Conservation (phyloP, 2,113 vertebrate species). For the Pleuronectes platessa region DNA sequence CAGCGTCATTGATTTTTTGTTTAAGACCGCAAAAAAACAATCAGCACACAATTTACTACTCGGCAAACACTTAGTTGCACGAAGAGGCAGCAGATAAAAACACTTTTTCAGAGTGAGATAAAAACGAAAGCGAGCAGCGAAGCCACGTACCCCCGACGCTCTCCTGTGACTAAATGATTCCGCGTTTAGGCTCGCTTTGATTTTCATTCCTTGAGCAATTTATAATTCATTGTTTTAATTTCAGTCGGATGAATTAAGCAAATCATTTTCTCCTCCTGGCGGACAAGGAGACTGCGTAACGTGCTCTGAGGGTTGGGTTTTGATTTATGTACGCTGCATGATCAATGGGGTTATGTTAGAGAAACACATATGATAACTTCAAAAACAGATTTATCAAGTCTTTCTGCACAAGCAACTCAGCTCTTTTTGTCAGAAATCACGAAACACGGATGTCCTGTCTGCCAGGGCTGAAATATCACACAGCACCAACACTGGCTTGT, state of each 20-base stretch:
- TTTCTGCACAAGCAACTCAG: not conserved
- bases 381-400: not conserved
- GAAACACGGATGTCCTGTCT: not conserved
- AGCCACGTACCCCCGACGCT: not conserved
- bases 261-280: not conserved
- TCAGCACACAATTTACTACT: constrained; percentile 58
- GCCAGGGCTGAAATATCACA: not conserved
- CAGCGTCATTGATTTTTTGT: constrained; percentile 66
- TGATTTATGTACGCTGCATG: not conserved
- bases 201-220: constrained; percentile 28
- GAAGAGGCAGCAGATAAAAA: constrained; percentile 39
- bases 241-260: constrained; percentile 35
- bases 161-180: constrained; percentile 20
- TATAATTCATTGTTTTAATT: constrained; percentile 48
- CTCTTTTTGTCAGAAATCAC: constrained; percentile 11
- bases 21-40: constrained; percentile 64
- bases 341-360: not conserved
- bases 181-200: constrained; percentile 15
- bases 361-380: not conserved
- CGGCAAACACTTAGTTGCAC: constrained; percentile 48
- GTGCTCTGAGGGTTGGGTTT: constrained; percentile 9
- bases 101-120: constrained; percentile 32
- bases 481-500: constrained; percentile 1
- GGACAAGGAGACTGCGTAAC: not conserved
- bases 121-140: not conserved